phyloP scores from a whole-genome alignment of 2,113 vertebrate genomes.

The Petroica traversi region DNA sequence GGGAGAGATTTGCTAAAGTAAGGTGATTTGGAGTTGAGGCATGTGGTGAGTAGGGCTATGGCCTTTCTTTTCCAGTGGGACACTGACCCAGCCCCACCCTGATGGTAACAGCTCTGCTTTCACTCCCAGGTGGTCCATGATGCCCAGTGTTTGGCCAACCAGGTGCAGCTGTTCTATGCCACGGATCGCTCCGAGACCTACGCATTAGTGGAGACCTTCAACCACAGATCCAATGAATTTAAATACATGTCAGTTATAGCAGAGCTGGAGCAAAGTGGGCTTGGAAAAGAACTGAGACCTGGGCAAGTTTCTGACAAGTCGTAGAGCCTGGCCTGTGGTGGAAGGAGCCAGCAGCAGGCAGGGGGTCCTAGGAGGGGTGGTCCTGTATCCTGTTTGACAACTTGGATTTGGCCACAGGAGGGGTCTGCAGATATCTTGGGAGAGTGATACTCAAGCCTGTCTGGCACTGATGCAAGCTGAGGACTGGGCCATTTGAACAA shows the following conservation, averaged over 20 bases:
- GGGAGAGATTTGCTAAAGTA: neutral
- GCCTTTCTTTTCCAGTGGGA: neutral
- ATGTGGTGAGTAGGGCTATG: neutral
- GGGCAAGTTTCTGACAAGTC: constrained; percentile 48
- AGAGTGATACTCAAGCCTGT: neutral
- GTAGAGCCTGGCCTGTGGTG: neutral
- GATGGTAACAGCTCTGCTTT: neutral
- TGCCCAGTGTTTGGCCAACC: constrained; percentile 93
- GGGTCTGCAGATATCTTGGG: neutral
- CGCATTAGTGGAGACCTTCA: constrained; percentile 88
- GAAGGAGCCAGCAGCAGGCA: neutral
- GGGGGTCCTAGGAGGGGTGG: neutral
- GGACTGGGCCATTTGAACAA: neutral
- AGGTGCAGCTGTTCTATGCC: constrained; percentile 94
- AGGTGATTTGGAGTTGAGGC: neutral
- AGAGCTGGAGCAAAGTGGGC: constrained; percentile 86
- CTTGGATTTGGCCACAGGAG: neutral
- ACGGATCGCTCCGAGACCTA: constrained; percentile 80
- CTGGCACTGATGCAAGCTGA: neutral
- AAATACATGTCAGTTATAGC: constrained; percentile 92
- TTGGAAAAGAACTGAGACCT: constrained; percentile 70
- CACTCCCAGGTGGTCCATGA: constrained; percentile 83
- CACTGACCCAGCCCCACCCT: neutral
- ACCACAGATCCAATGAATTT: constrained; percentile 87
- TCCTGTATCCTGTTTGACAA: neutral